Evolutionary conservation across 2,888 invertebrate species (phyloP).

Genomic region (Tipula lateralis): DNA sequence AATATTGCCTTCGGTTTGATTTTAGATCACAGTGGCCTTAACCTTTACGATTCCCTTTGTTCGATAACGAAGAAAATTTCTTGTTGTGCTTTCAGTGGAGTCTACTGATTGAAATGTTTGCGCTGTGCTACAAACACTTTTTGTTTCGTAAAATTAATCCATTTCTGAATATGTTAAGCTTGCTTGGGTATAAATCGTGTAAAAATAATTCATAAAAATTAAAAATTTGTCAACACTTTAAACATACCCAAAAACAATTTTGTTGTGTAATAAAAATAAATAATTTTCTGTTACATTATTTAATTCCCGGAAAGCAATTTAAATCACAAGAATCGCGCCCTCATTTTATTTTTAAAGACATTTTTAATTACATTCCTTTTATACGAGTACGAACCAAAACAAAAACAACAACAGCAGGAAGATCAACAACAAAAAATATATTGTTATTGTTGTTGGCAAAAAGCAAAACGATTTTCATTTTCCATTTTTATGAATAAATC

Average conservation of each 20-base stretch:
- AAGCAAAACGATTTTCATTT: neutral
- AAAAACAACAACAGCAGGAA: neutral
- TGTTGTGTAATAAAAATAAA: neutral
- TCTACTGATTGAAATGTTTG: too few relatives aligned
- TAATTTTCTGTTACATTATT: neutral
- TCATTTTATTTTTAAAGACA: neutral
- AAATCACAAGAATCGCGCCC: conserved; percentile 4
- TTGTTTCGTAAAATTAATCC: too few relatives aligned
- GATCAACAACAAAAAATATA: neutral
- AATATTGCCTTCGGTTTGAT: too few relatives aligned
- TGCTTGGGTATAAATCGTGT: neutral
- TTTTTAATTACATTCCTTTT: neutral
- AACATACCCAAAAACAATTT: neutral
- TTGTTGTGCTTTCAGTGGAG: too few relatives aligned
- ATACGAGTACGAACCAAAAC: neutral
- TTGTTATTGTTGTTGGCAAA: neutral
- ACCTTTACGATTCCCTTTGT: too few relatives aligned
- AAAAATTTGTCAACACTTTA: neutral
- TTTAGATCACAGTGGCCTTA: too few relatives aligned
- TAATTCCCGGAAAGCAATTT: conserved; percentile 24
- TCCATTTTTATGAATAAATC: neutral
- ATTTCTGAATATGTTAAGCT: too few relatives aligned
- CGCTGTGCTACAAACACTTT: too few relatives aligned
- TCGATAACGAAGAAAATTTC: too few relatives aligned
- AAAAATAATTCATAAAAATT: neutral